These are phyloP conservation scores for Popillia japonica DNA, from an alignment of 1,140 invertebrate genomes.

Conservation along the genomic window DNA sequence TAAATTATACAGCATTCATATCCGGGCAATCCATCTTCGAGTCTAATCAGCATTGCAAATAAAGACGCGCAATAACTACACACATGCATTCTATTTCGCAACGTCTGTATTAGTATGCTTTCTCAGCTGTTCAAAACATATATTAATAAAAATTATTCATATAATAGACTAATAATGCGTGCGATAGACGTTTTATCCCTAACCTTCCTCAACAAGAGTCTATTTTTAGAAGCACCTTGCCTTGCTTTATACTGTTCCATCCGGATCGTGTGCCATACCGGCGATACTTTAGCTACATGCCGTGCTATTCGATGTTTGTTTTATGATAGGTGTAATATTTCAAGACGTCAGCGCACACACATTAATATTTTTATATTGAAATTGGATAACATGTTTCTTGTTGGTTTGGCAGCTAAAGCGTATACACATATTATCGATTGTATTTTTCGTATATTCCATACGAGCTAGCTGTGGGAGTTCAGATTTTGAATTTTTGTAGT, in stretches of 20 bases:
- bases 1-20: not conserved
- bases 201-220: not conserved
- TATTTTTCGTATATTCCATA: no score
- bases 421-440: no score
- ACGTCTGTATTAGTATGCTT: not conserved
- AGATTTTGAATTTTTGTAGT: no score
- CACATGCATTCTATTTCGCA: not conserved
- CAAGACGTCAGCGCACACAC: not conserved
- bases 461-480: no score
- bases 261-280: constrained; percentile 11
- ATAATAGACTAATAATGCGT: not conserved
- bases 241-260: not conserved
- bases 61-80: not conserved
- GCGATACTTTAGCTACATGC: not conserved
- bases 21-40: not conserved
- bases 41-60: constrained; percentile 26
- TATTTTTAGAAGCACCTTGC: not conserved
- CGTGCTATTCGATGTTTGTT: not conserved
- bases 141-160: constrained; percentile 12
- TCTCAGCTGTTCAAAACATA: not conserved
- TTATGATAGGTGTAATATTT: not conserved
- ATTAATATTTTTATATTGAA: not conserved
- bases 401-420: no score
- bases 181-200: constrained; percentile 11
- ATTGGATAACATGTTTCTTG: no score